These are phyloP conservation scores for Porites evermanni DNA, from an alignment of 92 coral and sea anemone species.

Conservation along the genomic window DNA sequence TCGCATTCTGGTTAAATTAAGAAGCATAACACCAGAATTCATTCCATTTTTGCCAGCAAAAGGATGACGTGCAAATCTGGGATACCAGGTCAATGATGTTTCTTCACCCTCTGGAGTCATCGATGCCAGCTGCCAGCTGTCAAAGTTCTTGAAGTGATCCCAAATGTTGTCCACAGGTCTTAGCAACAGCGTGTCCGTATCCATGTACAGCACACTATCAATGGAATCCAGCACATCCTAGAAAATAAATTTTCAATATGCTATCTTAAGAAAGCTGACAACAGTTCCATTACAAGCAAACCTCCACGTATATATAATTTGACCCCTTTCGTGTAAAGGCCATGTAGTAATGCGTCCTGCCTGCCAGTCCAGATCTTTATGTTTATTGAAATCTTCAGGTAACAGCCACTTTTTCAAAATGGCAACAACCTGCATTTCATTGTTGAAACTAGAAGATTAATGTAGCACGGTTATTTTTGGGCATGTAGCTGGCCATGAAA, in stretches of 20 bases:
- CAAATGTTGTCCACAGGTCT: conserved; percentile 90
- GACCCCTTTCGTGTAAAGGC: no score
- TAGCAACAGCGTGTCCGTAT: conserved; percentile 84
- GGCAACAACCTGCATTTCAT: no score
- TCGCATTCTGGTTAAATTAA: conserved; percentile 92
- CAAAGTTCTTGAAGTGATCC: conserved; percentile 81
- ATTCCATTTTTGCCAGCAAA: conserved; percentile 91
- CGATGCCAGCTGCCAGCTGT: conserved; percentile 82
- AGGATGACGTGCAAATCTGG: conserved; percentile 93
- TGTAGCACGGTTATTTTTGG: no score
- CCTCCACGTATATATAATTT: no score
- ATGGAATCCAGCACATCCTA: conserved; percentile 72
- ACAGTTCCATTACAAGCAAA: no score
- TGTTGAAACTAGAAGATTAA: no score
- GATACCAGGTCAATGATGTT: conserved; percentile 80
- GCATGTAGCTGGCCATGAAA: no score
- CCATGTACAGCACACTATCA: conserved; percentile 90
- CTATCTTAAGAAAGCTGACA: no score
- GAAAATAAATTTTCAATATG: not conserved
- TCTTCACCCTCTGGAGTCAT: conserved; percentile 91
- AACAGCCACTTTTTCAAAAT: no score
- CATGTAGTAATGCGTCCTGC: no score
- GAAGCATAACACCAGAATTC: conserved; percentile 97
- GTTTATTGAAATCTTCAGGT: no score
- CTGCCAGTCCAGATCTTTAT: no score